Conservation (phyloP, 2,888 invertebrate species). For the Volucella inflata region DNA sequence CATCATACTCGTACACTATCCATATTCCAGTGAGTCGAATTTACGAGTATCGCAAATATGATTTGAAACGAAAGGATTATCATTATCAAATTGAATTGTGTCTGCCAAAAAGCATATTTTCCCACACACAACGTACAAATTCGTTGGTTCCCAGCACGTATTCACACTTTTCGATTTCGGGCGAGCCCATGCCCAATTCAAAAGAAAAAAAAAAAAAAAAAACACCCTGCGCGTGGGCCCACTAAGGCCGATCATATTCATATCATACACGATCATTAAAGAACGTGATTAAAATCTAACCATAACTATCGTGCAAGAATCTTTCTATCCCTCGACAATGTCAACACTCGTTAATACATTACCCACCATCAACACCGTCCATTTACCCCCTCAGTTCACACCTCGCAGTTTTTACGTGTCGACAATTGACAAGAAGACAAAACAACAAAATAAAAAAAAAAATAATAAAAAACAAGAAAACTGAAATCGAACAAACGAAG, state of each 20-base stretch:
- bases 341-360: no score
- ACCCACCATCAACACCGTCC: conserved; percentile 16
- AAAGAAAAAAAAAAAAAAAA: no score
- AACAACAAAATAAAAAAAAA: conserved; percentile 4
- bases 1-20: conserved; percentile 55
- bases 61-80: conserved; percentile 49
- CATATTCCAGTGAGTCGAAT: conserved; percentile 28
- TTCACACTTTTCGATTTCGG: conserved; percentile 11
- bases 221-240: conserved; percentile 58
- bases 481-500: background rate
- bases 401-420: conserved; percentile 63
- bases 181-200: conserved; percentile 11
- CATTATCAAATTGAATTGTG: conserved; percentile 35
- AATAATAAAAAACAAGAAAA: conserved; percentile 11
- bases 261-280: conserved; percentile 73
- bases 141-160: conserved; percentile 66
- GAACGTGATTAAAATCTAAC: conserved; percentile 76
- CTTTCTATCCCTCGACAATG: conserved; percentile 18
- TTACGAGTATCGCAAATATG: conserved; percentile 65
- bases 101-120: conserved; percentile 48
- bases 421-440: conserved; percentile 42
- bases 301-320: conserved; percentile 71
- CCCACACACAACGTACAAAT: conserved; percentile 50
- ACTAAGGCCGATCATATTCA: conserved; percentile 66
- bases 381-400: conserved; percentile 59